Evolutionary conservation across 2,797 vertebrate species (phyloP).

Genomic region (Argentina silus): DNA sequence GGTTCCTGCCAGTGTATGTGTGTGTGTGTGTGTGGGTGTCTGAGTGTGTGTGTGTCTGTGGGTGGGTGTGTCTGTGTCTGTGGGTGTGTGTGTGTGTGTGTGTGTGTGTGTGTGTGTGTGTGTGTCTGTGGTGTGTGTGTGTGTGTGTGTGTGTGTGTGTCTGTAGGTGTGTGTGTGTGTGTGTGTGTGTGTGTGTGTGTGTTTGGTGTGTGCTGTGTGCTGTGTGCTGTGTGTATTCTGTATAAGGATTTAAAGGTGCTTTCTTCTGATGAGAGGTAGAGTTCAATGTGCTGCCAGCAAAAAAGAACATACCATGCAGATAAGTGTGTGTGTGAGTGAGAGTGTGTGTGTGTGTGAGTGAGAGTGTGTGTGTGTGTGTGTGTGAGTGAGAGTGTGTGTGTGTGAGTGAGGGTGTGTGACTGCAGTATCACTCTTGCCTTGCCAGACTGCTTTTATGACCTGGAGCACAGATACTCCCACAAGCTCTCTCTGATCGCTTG

Average conservation of each 20-base stretch:
- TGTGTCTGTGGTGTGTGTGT: background rate
- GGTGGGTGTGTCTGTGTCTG: no score
- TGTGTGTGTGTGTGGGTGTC: slow-evolving; percentile 1
- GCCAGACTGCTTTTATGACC: background rate
- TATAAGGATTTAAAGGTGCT: no score
- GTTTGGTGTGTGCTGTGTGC: background rate
- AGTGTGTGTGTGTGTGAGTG: background rate
- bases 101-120: background rate
- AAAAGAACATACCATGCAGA: background rate
- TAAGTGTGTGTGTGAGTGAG: no score
- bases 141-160: background rate
- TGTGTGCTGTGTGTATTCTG: no score
- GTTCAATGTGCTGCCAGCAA: background rate
- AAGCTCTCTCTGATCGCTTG: background rate
- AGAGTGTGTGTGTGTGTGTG: background rate
- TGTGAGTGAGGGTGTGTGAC: background rate
- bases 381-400: background rate
- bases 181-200: background rate
- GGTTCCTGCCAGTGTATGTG: background rate
- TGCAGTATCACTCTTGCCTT: background rate
- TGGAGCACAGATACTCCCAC: background rate
- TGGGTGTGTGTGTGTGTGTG: no score
- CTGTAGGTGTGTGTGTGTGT: background rate
- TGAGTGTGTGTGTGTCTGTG: background rate
- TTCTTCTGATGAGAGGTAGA: no score